Evolutionary conservation across 2,797 vertebrate genomes (phyloP).

Genomic region (Columba guinea): DNA sequence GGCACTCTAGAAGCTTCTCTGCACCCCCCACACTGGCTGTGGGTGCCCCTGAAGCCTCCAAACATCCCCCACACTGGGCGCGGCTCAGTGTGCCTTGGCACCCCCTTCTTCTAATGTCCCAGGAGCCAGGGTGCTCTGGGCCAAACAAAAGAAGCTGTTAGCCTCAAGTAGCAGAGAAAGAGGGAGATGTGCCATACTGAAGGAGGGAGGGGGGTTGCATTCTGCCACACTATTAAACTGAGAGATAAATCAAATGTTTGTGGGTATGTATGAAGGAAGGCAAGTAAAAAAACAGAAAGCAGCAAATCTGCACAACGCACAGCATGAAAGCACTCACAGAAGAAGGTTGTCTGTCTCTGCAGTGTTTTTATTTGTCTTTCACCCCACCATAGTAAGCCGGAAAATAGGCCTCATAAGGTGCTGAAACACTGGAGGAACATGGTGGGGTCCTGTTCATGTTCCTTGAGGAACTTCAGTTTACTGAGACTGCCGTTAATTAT

Average conservation of each 20-base stretch:
- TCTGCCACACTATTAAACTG: too few relatives aligned
- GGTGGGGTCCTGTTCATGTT: not conserved
- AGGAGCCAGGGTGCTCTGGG: too few relatives aligned
- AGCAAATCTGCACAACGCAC: not conserved
- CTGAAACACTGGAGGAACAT: not conserved
- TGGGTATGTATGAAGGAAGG: not conserved
- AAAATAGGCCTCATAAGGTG: not conserved
- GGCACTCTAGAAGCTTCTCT: too few relatives aligned
- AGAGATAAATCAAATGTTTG: slow-evolving; percentile 1
- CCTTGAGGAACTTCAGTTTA: not conserved
- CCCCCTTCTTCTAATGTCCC: too few relatives aligned
- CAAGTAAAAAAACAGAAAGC: not conserved
- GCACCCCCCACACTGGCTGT: too few relatives aligned
- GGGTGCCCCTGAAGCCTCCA: too few relatives aligned
- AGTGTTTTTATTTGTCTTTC: not conserved
- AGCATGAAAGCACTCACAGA: not conserved
- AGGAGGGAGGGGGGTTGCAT: too few relatives aligned
- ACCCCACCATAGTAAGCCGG: not conserved
- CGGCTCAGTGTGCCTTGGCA: too few relatives aligned
- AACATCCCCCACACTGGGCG: too few relatives aligned
- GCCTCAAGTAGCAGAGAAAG: too few relatives aligned
- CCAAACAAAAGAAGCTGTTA: too few relatives aligned
- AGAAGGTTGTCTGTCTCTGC: not conserved
- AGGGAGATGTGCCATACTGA: too few relatives aligned
- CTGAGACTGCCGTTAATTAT: not conserved